These are phyloP conservation scores for Euborellia annulipes DNA, from an alignment of 1,140 invertebrate species.

Conservation along the genomic window DNA sequence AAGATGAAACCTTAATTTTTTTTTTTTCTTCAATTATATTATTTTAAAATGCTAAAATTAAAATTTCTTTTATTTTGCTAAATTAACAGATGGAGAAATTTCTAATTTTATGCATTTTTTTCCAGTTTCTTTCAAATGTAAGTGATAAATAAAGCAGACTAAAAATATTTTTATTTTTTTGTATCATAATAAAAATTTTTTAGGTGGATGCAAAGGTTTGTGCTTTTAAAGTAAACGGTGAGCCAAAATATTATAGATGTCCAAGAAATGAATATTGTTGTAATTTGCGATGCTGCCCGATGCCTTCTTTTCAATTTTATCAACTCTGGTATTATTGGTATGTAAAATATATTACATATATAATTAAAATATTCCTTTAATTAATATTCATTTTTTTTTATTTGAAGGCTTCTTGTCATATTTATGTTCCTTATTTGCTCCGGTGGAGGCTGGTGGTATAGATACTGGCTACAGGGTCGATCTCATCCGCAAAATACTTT, in stretches of 20 bases:
- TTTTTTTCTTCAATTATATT: no score
- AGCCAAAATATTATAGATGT: slow-evolving; percentile 25
- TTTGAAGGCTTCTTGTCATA: slow-evolving; percentile 30
- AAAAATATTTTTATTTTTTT: no score
- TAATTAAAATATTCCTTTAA: background rate
- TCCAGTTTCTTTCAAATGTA: no score
- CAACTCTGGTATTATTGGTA: slow-evolving; percentile 33
- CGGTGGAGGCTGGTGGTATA: slow-evolving; percentile 35
- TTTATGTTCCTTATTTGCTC: slow-evolving; percentile 36
- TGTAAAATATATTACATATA: no score
- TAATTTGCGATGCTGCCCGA: slow-evolving; percentile 31
- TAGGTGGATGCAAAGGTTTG: slow-evolving; percentile 1
- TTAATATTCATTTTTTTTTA: background rate
- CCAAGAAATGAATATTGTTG: slow-evolving; percentile 33
- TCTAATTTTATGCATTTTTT: no score
- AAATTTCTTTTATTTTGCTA: no score
- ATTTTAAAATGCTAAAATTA: no score
- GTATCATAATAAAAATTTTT: slow-evolving; percentile 6
- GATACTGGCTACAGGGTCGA: slow-evolving; percentile 32
- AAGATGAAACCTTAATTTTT: no score
- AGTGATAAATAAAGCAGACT: no score
- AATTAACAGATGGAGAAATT: no score
- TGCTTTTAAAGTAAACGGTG: no score
- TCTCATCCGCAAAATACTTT: slow-evolving; percentile 8
- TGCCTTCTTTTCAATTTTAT: slow-evolving; percentile 33